Evolutionary conservation across 1,140 invertebrate species (phyloP).

Genomic region (Drosophila suzukii): DNA sequence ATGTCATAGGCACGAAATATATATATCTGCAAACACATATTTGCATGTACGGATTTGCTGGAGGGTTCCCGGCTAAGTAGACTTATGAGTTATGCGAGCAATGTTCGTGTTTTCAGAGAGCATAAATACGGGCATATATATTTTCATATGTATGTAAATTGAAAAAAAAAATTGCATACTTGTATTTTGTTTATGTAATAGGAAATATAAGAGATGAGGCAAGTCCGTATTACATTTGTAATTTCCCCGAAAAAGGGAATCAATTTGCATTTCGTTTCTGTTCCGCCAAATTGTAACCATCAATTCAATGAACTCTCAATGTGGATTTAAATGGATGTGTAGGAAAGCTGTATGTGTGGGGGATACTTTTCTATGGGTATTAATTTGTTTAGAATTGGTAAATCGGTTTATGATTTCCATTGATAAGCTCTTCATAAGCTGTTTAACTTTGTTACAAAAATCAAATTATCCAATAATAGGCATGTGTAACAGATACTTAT

Average conservation of each 20-base stretch:
- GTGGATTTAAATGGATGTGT: conserved; percentile 18
- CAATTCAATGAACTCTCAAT: conserved; percentile 41
- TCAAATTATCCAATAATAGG: not conserved
- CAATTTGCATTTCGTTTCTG: conserved; percentile 41
- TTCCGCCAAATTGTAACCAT: conserved; percentile 17
- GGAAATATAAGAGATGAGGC: conserved; percentile 42
- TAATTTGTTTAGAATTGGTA: conserved; percentile 3
- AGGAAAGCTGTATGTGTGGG: not conserved
- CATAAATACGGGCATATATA: conserved; percentile 30
- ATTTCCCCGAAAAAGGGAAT: conserved; percentile 13
- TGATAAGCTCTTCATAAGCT: not conserved
- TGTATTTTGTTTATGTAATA: conserved; percentile 50
- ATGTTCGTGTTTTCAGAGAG: conserved; percentile 52
- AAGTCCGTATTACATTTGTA: conserved; percentile 43
- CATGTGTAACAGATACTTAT: too few relatives aligned
- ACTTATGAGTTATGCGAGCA: conserved; percentile 55
- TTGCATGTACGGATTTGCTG: conserved; percentile 39
- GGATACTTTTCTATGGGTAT: not conserved
- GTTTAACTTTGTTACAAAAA: not conserved
- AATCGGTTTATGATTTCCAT: conserved; percentile 13
- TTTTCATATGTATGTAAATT: conserved; percentile 44
- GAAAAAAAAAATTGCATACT: conserved; percentile 45
- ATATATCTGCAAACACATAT: conserved; percentile 25
- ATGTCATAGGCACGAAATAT: conserved; percentile 49
- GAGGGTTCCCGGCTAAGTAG: conserved; percentile 26